Evolutionary conservation across 2,113 vertebrate species (phyloP), one percentile per base, ranked within the genome.

Genomic region (Zosterops japonicus): DNA sequence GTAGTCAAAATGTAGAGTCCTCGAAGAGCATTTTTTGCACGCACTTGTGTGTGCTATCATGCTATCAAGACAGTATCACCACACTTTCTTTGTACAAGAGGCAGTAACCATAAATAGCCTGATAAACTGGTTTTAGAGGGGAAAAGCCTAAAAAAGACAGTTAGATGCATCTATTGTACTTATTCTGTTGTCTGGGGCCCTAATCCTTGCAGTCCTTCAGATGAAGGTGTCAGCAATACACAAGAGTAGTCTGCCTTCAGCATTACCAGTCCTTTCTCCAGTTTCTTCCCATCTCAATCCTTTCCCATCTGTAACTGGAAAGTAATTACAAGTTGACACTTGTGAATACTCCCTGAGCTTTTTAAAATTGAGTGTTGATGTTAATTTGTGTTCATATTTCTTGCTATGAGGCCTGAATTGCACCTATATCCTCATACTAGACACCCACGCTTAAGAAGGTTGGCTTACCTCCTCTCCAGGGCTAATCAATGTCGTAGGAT

Each of bases 41-140:
- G 2, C 0, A 0, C 1, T 0, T 4, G 12, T 23, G 1, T 21
- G 4, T 67, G 12, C 36, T 39, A 39, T 39, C 46, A 6, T 71
- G 14, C 36, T 82, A 5, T 67, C 19, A 55, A 70, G 35, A 39
- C 13, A 55, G 7, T 57, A 19, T 61, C 46, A 41, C 59, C 23
- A 18, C 21, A 24, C 19, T 25, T 57, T 28, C 44, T 77, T 39
- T 56, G 11, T 44, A 21, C 25, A 55, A 59, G 74, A 22, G 42
- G 12, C 23, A 42, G 31, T 76, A 70, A 16, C 23, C 31, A 4
- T 50, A 53, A 82, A 24, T 52, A 76, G 31, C 50, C 12, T 55
- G 35, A 33, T n/a, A 24, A 3, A 19, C 36, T 53, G 4, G 41
- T 90, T 33, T 68, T 65, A 28, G 47, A 41, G 31, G 27, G 12